Evolutionary conservation across 2,797 vertebrate species (phyloP).

Genomic region (Morelia viridis): DNA sequence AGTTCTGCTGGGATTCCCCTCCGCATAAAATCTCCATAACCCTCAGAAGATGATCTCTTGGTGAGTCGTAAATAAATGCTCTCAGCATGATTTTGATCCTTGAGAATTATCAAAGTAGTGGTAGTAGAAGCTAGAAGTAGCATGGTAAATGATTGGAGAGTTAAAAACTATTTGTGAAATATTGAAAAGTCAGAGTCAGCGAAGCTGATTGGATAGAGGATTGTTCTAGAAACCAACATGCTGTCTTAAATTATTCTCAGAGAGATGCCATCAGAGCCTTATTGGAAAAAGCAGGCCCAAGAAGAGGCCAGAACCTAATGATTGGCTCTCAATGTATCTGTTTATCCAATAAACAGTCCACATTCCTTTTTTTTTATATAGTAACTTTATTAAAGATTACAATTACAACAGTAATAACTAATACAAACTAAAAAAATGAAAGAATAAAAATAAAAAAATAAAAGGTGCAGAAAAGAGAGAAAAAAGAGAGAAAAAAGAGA

Average conservation of each 20-base stretch:
- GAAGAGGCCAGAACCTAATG: background rate
- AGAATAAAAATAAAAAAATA: no score
- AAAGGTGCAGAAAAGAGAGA: no score
- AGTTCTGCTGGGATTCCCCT: background rate
- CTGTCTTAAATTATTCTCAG: background rate
- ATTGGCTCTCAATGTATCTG: background rate
- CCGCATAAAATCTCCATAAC: constrained; percentile 22
- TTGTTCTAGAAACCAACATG: background rate
- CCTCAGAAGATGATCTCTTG: constrained; percentile 10
- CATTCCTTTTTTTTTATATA: no score
- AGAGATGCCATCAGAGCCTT: background rate
- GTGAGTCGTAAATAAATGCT: background rate
- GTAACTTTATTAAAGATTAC: no score
- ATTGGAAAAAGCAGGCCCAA: background rate
- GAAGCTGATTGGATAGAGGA: no score
- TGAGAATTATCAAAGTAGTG: background rate
- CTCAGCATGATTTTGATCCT: background rate
- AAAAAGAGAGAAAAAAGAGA: no score
- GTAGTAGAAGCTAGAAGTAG: background rate
- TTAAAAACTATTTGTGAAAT: background rate
- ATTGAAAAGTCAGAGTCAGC: background rate
- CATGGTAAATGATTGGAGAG: background rate
- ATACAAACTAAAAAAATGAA: no score
- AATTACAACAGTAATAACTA: no score
- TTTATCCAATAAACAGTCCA: background rate